Evolutionary conservation across 2,888 invertebrate genomes (phyloP), one percentile per base, ranked within the genome.

Genomic region (Chouioia cunea): DNA sequence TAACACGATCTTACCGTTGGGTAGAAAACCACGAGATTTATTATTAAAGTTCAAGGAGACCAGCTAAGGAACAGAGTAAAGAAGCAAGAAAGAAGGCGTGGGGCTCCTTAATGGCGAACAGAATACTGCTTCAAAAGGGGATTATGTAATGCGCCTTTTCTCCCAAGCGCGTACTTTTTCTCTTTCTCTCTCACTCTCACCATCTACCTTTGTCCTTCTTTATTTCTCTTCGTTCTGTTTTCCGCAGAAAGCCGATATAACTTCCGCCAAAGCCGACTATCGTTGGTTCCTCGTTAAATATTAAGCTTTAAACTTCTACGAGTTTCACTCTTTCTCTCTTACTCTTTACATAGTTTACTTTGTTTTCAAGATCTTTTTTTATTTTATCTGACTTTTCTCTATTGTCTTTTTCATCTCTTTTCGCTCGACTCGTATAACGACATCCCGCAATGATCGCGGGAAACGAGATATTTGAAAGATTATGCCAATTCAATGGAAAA

Each of bases 381-480:
- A 2, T 53, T 58, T 43, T 64, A 22, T 65, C 65, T 62, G 27
- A 23, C 22, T 43, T 59, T 18, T 50, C n/a, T 62, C 18, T 44
- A 54, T 48, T 6, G 1, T 22, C 20, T 56, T 53, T 67, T 74
- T 74, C 65, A 66, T 75, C 65, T 46, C 73, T 72, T 75, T 76
- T 70, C 73, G 73, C 73, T 73, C 74, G 73, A 73, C 74, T 75
- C 63, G 60, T 76, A 72, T 81, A 82, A 82, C 80, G 81, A 82
- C 77, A 78, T 77, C 76, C 73, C 73, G 73, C 77, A 77, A 76
- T 79, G 79, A 79, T 76, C 78, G 75, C 77, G 67, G 73, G 78
- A 77, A 80, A 83, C 85, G 83, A 83, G 83, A 83, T 78, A 81
- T 84, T 81, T 79, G 75, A 79, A 76, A 80, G 80, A 85, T 85